A percentile compares a stretch with the other conserved stretches of the same genome.
phyloP scores from a whole-genome alignment of 2,888 invertebrate species.

The Crepidodera aurea region DNA sequence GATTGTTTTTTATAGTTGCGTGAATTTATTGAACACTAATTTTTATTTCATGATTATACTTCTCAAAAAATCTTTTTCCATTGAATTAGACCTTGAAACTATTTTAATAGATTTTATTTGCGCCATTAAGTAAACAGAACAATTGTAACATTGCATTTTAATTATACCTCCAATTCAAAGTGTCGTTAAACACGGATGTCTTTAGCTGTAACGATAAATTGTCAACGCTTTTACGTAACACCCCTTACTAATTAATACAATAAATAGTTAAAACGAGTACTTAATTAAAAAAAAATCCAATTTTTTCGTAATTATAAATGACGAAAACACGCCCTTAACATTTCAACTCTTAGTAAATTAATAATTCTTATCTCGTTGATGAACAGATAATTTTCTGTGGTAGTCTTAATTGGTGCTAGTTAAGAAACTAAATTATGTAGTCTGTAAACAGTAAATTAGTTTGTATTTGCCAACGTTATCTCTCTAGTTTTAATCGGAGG shows the following conservation, averaged over 20 bases:
- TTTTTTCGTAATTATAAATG: neutral
- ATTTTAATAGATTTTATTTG: no score
- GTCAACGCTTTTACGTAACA: no score
- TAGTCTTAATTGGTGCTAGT: conserved; percentile 1
- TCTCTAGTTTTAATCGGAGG: neutral
- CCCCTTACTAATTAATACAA: neutral
- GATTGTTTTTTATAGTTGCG: no score
- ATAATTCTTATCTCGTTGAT: conserved; percentile 1
- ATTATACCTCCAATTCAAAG: no score
- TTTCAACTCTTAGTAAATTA: neutral
- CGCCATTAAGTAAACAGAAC: neutral
- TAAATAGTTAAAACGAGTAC: neutral
- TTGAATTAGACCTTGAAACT: neutral
- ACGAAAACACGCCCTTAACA: neutral
- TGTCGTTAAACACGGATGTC: no score
- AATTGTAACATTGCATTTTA: neutral
- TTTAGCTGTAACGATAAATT: no score
- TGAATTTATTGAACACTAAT: no score
- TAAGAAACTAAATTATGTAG: conserved; percentile 8
- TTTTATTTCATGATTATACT: no score
- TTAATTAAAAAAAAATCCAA: neutral
- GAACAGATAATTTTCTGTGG: conserved; percentile 9
- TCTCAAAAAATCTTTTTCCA: no score
- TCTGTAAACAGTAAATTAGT: conserved; percentile 9
- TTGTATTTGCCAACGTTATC: neutral